These are phyloP conservation scores for Portunus trituberculatus DNA, from an alignment of 1,140 invertebrate genomes.

Conservation along the genomic window DNA sequence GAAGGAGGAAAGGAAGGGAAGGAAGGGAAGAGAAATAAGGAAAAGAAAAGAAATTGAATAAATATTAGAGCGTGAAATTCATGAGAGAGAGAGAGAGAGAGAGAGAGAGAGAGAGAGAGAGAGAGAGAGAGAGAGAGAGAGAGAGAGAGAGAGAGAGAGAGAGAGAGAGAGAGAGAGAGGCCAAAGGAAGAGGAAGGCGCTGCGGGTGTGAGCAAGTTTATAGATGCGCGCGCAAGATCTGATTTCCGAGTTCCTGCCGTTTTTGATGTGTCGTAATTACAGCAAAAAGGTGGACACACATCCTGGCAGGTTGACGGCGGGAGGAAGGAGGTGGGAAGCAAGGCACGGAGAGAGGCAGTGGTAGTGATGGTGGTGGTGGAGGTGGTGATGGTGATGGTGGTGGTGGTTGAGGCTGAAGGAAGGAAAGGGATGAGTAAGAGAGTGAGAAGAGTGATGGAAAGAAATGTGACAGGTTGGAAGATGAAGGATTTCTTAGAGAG, in stretches of 20 bases:
- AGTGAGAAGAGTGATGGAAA: background rate
- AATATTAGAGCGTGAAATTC: background rate
- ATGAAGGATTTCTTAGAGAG: background rate
- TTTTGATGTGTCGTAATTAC: conserved; percentile 15
- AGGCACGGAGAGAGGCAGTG: background rate
- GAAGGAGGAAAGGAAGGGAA: background rate
- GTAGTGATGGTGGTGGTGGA: background rate
- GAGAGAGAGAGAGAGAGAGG: background rate
- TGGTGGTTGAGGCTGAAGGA: background rate
- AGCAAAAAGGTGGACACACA: background rate
- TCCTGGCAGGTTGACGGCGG: background rate
- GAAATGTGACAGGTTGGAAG: background rate
- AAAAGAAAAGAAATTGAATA: background rate
- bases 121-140: background rate
- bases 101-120: too few species aligned
- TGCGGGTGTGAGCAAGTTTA: background rate
- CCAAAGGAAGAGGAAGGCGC: background rate
- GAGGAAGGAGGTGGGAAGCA: background rate
- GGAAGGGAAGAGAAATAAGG: background rate
- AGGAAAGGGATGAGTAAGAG: background rate
- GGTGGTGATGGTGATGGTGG: background rate
- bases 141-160: background rate
- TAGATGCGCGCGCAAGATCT: background rate
- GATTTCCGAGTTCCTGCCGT: background rate
- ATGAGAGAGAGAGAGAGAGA: too few species aligned